Evolutionary conservation across 2,113 vertebrate genomes (phyloP).

Genomic region (Aptenodytes forsteri): DNA sequence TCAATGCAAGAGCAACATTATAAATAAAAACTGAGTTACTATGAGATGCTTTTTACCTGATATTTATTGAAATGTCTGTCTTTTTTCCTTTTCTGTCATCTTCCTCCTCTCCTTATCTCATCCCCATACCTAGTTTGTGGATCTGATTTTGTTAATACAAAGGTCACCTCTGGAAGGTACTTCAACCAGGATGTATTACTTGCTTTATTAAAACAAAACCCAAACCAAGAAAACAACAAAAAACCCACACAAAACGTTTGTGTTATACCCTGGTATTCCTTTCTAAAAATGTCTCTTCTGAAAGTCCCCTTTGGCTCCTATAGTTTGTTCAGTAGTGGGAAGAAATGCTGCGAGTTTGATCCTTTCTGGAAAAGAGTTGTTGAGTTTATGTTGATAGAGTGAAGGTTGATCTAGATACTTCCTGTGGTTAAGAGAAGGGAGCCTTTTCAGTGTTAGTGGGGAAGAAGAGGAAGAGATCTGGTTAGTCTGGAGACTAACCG

Average conservation of each 20-base stretch:
- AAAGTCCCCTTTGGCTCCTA: neutral
- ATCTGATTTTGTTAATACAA: neutral
- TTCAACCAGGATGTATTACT: neutral
- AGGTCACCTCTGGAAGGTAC: neutral
- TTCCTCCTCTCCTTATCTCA: neutral
- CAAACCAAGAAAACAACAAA: neutral
- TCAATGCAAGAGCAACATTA: neutral
- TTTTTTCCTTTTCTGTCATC: neutral
- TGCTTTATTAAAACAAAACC: neutral
- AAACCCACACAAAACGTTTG: accelerated
- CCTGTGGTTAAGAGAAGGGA: neutral
- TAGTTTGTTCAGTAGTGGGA: neutral
- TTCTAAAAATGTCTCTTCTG: neutral
- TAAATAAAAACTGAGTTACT: neutral
- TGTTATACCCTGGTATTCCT: neutral
- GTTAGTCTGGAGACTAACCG: neutral
- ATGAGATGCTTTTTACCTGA: neutral
- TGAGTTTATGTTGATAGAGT: neutral
- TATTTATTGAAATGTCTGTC: neutral
- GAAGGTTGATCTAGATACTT: neutral
- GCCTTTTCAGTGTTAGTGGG: neutral
- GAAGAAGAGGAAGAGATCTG: neutral
- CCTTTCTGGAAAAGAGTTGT: neutral
- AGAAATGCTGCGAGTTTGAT: neutral
- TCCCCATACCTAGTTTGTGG: neutral